phyloP scores from a whole-genome alignment of 2,113 vertebrate species.

The Pachyramphus minor region DNA sequence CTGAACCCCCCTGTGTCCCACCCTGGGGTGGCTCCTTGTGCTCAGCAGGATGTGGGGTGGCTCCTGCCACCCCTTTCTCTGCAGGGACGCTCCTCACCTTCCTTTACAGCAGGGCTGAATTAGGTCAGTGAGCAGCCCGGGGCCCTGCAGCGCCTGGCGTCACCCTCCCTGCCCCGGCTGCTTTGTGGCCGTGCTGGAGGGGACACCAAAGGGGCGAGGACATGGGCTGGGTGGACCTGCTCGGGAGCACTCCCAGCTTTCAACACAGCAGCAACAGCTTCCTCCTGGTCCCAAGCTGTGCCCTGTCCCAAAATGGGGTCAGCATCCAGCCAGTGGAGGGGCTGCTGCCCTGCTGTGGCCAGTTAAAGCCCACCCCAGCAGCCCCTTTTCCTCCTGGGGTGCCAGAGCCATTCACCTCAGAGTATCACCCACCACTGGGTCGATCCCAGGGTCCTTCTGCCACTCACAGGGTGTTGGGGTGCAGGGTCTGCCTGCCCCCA shows the following conservation, averaged over 20 bases:
- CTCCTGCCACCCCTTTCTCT: not conserved
- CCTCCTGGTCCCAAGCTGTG: accelerated
- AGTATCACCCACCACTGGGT: not conserved
- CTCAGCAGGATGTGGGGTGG: accelerated
- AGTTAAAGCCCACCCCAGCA: not conserved
- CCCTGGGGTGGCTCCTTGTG: accelerated
- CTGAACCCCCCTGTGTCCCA: not conserved
- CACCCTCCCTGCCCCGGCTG: not conserved
- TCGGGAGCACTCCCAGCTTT: not conserved
- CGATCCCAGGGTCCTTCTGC: accelerated
- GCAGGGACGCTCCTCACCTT: not conserved
- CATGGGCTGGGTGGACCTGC: not conserved
- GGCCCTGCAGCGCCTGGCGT: not conserved
- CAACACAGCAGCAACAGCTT: not conserved
- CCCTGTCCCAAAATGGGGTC: not conserved
- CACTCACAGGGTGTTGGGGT: not conserved
- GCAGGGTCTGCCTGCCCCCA: not conserved
- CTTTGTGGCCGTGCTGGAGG: not conserved
- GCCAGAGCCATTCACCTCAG: accelerated
- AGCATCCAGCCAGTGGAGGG: accelerated
- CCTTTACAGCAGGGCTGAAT: not conserved
- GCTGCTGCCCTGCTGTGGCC: not conserved
- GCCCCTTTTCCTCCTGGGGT: not conserved
- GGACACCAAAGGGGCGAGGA: not conserved
- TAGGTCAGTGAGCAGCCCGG: slow-evolving; percentile 27